A percentile compares a stretch with the other conserved stretches of the same genome.
Evolutionary conservation across 1,140 invertebrate species (phyloP).

Genomic region (Calosoma granatense): DNA sequence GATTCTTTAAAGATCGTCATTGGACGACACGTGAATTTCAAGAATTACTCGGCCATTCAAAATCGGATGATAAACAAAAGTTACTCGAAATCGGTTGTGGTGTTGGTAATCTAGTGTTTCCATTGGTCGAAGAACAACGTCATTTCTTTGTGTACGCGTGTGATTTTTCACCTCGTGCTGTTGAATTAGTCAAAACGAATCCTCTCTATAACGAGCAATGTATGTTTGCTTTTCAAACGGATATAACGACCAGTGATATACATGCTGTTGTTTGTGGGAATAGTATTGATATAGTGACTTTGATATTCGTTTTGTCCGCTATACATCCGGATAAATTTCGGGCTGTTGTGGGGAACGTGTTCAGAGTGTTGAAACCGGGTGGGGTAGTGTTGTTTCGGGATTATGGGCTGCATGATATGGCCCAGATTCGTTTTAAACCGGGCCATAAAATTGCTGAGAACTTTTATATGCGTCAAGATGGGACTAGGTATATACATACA

Average conservation of each 20-base stretch:
- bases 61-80: constrained; percentile 26
- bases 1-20: constrained; percentile 95
- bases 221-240: constrained; percentile 68
- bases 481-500: constrained; percentile 61
- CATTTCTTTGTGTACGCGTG: constrained; percentile 79
- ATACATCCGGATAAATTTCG: constrained; percentile 78
- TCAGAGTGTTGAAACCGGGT: constrained; percentile 59
- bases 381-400: constrained; percentile 87
- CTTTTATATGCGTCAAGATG: constrained; percentile 95
- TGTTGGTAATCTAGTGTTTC: constrained; percentile 94
- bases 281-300: constrained; percentile 72
- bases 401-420: constrained; percentile 97
- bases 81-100: constrained; percentile 92
- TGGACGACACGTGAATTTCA: constrained; percentile 94
- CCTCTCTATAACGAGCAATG: constrained; percentile 47
- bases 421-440: constrained; percentile 86
- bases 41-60: constrained; percentile 52
- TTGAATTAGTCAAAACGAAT: constrained; percentile 74
- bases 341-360: constrained; percentile 58
- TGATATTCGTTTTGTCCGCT: constrained; percentile 95
- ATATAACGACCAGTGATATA: constrained; percentile 53
- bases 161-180: constrained; percentile 86
- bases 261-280: constrained; percentile 41
- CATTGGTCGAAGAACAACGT: constrained; percentile 70
- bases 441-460: constrained; percentile 90